phyloP scores from a whole-genome alignment of 2,113 vertebrate species.

The Fulmarus glacialis region DNA sequence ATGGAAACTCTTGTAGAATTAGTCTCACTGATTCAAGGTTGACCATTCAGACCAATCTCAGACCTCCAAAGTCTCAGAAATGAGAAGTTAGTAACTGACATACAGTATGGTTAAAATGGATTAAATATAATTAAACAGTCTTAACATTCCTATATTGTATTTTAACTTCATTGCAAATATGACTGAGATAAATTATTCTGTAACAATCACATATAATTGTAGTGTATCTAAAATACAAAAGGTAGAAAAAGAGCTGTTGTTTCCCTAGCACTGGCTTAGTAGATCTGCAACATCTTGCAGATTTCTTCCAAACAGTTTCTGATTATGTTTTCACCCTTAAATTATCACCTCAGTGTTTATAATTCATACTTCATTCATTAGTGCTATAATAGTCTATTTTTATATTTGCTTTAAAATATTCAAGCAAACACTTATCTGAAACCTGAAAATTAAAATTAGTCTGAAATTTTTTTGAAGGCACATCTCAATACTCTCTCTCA shows the following conservation, averaged over 20 bases:
- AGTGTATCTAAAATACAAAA: background rate
- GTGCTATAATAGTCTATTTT: background rate
- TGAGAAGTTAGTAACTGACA: background rate
- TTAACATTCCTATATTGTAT: background rate
- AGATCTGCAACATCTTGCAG: background rate
- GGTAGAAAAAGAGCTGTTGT: background rate
- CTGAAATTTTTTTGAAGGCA: background rate
- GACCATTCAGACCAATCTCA: background rate
- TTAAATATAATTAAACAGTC: background rate
- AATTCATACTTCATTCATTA: background rate
- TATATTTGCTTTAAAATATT: background rate
- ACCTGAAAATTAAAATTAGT: background rate
- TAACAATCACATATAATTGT: background rate
- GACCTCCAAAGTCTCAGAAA: background rate
- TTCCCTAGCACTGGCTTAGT: background rate
- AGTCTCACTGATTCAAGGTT: background rate
- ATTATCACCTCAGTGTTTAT: background rate
- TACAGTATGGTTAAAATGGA: background rate
- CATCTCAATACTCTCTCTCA: background rate
- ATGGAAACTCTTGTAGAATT: background rate
- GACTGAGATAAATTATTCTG: background rate
- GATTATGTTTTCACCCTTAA: background rate
- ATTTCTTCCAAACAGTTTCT: background rate
- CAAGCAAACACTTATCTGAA: background rate
- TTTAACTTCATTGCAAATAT: background rate